Evolutionary conservation across 2,113 vertebrate genomes (phyloP).

Genomic region (Cheilinus undulatus): DNA sequence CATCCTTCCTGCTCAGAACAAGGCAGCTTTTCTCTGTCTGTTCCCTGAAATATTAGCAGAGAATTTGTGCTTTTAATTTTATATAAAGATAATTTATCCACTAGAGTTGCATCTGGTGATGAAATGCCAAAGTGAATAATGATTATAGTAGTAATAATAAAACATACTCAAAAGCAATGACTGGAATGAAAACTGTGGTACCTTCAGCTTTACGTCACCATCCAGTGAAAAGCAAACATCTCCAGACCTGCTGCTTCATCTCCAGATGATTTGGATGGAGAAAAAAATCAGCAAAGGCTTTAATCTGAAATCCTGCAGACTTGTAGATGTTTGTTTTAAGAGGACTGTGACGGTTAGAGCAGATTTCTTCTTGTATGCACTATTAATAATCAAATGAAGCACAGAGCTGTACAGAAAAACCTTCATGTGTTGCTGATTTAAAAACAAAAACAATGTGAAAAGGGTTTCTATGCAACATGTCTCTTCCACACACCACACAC

Average conservation of each 20-base stretch:
- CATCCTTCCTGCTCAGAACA: not conserved
- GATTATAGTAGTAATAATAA: not conserved
- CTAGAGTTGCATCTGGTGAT: not conserved
- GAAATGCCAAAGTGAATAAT: conserved; percentile 64
- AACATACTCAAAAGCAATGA: conserved; percentile 33
- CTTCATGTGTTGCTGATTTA: conserved; percentile 54
- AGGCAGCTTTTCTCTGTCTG: not conserved
- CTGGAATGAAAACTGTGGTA: conserved; percentile 73
- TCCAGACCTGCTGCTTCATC: not conserved
- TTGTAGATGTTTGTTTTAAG: conserved; percentile 1
- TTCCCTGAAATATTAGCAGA: not conserved
- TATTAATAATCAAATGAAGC: conserved; percentile 69
- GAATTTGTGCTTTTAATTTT: not conserved
- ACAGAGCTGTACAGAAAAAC: not conserved
- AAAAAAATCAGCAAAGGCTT: not conserved
- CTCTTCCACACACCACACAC: conserved; percentile 49
- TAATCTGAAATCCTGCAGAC: not conserved
- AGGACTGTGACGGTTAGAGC: not conserved
- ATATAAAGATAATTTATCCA: not conserved
- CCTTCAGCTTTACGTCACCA: conserved; percentile 37
- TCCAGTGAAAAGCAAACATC: not conserved
- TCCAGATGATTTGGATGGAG: not conserved
- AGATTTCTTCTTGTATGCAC: conserved; percentile 70
- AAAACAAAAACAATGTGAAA: conserved; percentile 74
- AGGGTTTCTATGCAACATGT: conserved; percentile 74